A percentile compares a stretch with the other conserved stretches of the same genome.
Conservation (phyloP, 2,797 vertebrate species). For the Tapera naevia region DNA sequence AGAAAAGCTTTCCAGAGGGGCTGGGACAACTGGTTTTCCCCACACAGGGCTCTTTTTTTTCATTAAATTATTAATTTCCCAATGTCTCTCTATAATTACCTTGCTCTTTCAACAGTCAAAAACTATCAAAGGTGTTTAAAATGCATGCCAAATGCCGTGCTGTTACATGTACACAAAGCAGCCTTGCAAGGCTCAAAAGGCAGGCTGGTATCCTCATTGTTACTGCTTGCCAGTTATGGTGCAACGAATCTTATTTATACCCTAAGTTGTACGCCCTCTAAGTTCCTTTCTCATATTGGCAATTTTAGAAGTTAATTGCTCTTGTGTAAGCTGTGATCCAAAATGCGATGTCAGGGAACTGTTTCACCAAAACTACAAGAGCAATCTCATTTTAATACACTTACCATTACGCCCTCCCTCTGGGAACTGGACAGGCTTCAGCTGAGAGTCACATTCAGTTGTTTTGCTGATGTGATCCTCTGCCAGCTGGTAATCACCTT, state of each 20-base stretch:
- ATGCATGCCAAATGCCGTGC: not conserved
- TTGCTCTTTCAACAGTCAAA: not conserved
- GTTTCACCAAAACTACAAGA: not conserved
- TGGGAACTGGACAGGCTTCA: not conserved
- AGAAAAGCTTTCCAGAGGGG: not conserved
- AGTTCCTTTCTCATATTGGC: not conserved
- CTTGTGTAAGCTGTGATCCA: not conserved
- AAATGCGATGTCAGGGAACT: not conserved
- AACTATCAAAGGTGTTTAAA: not conserved
- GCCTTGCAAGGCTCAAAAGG: not conserved
- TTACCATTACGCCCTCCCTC: not conserved
- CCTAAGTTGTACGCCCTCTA: not conserved
- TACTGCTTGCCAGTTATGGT: not conserved
- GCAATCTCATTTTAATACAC: not conserved
- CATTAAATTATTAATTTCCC: not conserved
- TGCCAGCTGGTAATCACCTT: conserved; percentile 28
- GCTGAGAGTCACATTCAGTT: not conserved
- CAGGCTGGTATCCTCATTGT: not conserved
- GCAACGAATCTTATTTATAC: not conserved
- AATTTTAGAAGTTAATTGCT: not conserved
- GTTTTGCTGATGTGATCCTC: conserved; percentile 28
- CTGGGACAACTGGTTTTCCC: not conserved
- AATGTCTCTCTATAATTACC: not conserved
- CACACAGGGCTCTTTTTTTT: not conserved
- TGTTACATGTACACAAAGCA: not conserved